Evolutionary conservation across 2,113 vertebrate species (phyloP), one percentile per base, ranked within the genome.

Genomic region (Psephotus haematonotus): DNA sequence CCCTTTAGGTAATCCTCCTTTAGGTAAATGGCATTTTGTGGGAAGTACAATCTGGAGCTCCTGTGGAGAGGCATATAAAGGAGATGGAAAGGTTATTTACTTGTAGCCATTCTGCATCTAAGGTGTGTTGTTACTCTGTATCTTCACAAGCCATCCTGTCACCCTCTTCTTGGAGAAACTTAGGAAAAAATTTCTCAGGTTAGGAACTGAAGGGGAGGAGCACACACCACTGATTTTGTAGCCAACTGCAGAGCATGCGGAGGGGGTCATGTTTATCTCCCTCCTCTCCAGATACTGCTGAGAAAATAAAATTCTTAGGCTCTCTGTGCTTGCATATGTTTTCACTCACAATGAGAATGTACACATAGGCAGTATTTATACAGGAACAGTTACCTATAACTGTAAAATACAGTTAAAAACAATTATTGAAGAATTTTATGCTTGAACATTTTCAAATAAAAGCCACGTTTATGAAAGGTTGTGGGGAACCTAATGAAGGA

Each of bases 401-500:
- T 92, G 52, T 89, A 88, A 77, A 95, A 90, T 60, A 87, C 41
- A 50, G 43, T 94, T 88, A 60, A 92, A 91, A 95, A 88, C 49
- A 92, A 82, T 92, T 83, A 92, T 62, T 95, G 76, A 86, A 93
- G 17, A 92, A 88, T 88, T 70, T 86, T 94, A 88, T 89, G 90
- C 86, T 93, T 39, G 4, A 93, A 68, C 52, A 89, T 96, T 94
- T 96, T 93, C 86, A 96, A 67, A 86, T 84, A 84, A 90, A 93
- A 95, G 28, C 63, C 41, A 60, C 69, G 72, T 84, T 90, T 92
- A 75, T 82, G 90, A 82, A 92, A 88, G 76, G 77, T 83, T 86
- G 60, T 87, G 82, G 55, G 46, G 43, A 95, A 52, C 74, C 41
- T 92, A 96, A 93, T 78, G 82, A 96, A 92, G 43, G 43, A 33